Evolutionary conservation across 2,888 invertebrate genomes (phyloP), one percentile per base, ranked within the genome.

Genomic region (Chrysolina americana): DNA sequence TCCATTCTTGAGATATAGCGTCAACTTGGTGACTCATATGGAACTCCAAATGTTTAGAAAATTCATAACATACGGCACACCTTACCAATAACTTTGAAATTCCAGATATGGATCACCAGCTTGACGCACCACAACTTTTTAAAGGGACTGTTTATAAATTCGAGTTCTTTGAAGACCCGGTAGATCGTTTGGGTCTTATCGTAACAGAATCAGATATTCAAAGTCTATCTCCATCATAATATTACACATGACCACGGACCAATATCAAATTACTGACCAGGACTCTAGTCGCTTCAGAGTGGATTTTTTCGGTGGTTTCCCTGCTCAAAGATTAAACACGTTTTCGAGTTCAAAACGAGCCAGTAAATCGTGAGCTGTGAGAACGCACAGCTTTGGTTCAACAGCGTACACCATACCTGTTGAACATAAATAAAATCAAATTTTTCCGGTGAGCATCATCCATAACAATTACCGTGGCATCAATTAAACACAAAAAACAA

Each of bases 391-490:
- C 59, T 59, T 59, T n/a, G 59, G n/a, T 28, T 28, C 59, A 59
- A 59, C 59, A 59, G 59, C 53, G 53, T 36, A 36, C 59, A 59
- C 59, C 36, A 36, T 28, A 59, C 59, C n/a, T 36, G 59, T 59
- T 59, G 28, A 36, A 44, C 68, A 53, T 68, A 68, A 72, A 72
- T 72, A 59, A 72, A 50, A 59, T 48, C 65, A 59, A 63, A 36
- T 74, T 76, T 73, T 71, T 65, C 68, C 64, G 70, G 73, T 69
- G 69, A 63, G 41, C 21, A 50, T n/a, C 48, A 71, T 76, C 71
- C 68, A 76, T 73, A 76, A 76, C 73, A 76, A 73, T 76, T 73
- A 73, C 73, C 47, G 19, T 41, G 65, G 72, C 59, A 68, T 72
- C 68, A 72, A 72, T 72, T 72, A 72, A 68, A 72, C 23, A 17